Base-by-base conservation (phyloP, 2,888 invertebrate species). In the Stenchaetothrips biformis region DNA sequence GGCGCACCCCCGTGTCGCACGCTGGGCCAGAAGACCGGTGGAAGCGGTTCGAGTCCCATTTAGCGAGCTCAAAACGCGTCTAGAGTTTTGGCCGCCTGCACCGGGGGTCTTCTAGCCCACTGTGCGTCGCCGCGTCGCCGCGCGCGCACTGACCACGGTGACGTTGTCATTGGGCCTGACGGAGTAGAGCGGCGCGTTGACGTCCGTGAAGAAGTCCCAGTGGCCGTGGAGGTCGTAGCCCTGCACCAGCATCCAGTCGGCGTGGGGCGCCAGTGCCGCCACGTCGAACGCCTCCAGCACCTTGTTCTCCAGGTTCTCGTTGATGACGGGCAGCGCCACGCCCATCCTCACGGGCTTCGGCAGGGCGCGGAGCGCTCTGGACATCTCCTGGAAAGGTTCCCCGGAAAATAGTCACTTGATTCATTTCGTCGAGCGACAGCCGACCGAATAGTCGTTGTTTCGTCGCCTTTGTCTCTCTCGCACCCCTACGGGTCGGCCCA, bases 211-310 rank as follows among this genome's bases (percentile, higher is more conserved):
- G 0, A 88, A 88, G 83, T 95, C 94, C 95, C 95, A 95, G 8
- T 92, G 90, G 0, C 95, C 95, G 83, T 95, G 95, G 86, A 95
- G 96, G 86, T 96, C 96, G 86, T 96, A 96, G 82, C 94, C 93
- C 67, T 95, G 95, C 85, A 95, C 90, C 84, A 95, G 94, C 62
- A 95, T 89, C 81, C 90, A 91, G 85, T 94, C 92, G 21, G 86
- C 82, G 81, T 86, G 67, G 25, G 21, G 11, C 7, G 67, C 7
- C 9, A 74, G 21, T 0, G 21, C 25, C 9, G 67, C 6, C 25
- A 74, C 21, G 25, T 25, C 21, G 67, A 74, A 21, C 16, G 77
- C 83, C 83, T 83, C 83, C 78, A 83, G 80, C 79, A 83, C 83
- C 9, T 83, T 81, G 16, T 80, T 81, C 78, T 83, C 83, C 74